phyloP scores from a whole-genome alignment of 2,888 invertebrate genomes.

The Sepiola atlantica region DNA sequence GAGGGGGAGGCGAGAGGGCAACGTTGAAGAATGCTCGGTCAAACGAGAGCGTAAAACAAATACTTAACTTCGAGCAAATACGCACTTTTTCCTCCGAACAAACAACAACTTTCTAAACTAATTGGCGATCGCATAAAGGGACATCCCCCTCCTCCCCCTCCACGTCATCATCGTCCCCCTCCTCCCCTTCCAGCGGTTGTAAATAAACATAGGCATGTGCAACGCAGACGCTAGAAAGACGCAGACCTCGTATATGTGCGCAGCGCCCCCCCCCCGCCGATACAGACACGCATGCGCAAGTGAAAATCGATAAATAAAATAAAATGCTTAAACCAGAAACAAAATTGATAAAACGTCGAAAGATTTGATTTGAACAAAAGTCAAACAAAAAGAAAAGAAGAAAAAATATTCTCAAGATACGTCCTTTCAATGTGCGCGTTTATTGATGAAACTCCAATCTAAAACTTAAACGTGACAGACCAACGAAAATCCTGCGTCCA shows the following conservation, averaged over 20 bases:
- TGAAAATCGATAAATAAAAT: not conserved
- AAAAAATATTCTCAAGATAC: no score
- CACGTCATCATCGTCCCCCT: no score
- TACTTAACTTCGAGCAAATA: slow-evolving; percentile 19
- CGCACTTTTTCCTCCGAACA: not conserved
- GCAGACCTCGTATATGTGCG: no score
- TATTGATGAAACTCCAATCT: no score
- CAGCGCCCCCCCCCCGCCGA: not conserved
- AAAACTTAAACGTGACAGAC: no score
- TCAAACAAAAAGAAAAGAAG: not conserved
- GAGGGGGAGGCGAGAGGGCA: not conserved
- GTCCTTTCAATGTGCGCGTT: no score
- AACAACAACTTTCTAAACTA: slow-evolving; percentile 21
- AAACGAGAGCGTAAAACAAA: not conserved
- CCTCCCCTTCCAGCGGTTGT: not conserved
- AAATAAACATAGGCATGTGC: slow-evolving; percentile 19
- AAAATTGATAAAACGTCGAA: not conserved
- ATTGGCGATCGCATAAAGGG: not conserved
- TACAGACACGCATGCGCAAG: not conserved
- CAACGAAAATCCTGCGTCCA: no score
- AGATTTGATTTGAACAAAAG: not conserved
- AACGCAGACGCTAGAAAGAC: not conserved
- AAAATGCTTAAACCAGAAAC: not conserved
- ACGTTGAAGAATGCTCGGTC: slow-evolving; percentile 6
- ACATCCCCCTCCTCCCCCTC: no score